A percentile compares a stretch with the other conserved stretches of the same genome.
phyloP scores from a whole-genome alignment of 2,888 invertebrate species.

The Nebria brevicollis region DNA sequence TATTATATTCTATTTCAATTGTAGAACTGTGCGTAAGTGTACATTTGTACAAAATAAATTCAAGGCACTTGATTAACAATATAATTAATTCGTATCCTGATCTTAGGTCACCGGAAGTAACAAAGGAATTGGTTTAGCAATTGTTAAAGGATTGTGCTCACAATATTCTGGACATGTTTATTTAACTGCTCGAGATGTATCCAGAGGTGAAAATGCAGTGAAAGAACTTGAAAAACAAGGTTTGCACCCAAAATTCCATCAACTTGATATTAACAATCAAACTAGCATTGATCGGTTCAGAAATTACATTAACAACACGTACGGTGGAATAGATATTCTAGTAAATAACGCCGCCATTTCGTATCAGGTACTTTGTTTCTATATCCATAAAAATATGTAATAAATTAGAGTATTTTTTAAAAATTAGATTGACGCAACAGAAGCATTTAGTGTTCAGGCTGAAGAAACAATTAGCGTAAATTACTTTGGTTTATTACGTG shows the following conservation, averaged over 20 bases:
- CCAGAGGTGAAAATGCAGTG: slow-evolving; percentile 70
- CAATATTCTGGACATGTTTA: slow-evolving; percentile 76
- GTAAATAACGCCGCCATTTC: slow-evolving; percentile 83
- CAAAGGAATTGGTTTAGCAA: slow-evolving; percentile 76
- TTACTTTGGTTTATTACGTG: slow-evolving; percentile 72
- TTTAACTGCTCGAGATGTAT: slow-evolving; percentile 72
- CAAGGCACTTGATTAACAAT: too few relatives aligned
- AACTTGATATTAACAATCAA: slow-evolving; percentile 73
- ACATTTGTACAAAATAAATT: too few relatives aligned
- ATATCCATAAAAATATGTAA: slow-evolving; percentile 39
- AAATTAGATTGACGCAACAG: slow-evolving; percentile 64
- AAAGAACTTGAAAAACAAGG: slow-evolving; percentile 68
- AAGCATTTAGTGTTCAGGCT: slow-evolving; percentile 75
- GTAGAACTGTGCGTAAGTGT: neutral
- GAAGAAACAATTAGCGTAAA: slow-evolving; percentile 76
- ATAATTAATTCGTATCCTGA: neutral
- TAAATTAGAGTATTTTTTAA: slow-evolving; percentile 45
- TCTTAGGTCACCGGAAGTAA: slow-evolving; percentile 42
- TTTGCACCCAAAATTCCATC: slow-evolving; percentile 70
- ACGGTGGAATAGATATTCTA: slow-evolving; percentile 77
- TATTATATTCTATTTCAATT: neutral
- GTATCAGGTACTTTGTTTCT: slow-evolving; percentile 63
- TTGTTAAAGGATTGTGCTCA: slow-evolving; percentile 74
- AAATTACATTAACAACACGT: slow-evolving; percentile 68
- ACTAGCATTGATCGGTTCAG: slow-evolving; percentile 69